phyloP scores from a whole-genome alignment of 2,888 invertebrate genomes.

The Agonopterix arenella region DNA sequence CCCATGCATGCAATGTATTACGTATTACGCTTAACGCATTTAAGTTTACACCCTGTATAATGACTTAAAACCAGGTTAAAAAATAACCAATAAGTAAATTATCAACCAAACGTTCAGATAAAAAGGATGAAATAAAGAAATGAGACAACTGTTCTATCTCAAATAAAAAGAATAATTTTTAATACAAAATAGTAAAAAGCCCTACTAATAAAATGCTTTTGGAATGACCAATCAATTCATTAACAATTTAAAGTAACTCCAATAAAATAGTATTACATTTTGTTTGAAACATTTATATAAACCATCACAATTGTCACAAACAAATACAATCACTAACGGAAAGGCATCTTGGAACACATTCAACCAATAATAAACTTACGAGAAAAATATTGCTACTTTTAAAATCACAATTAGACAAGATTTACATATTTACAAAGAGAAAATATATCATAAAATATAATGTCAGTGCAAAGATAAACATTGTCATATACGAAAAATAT shows the following conservation, averaged over 20 bases:
- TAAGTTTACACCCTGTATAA: too few species aligned
- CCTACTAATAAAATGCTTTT: constrained; percentile 7
- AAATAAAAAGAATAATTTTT: too few species aligned
- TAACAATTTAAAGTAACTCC: constrained; percentile 13
- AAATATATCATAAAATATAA: constrained; percentile 42
- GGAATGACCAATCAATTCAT: constrained; percentile 10
- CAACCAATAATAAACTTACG: constrained; percentile 6
- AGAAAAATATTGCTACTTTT: constrained; percentile 29
- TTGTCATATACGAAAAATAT: constrained; percentile 30
- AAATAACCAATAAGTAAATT: too few species aligned
- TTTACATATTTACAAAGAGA: constrained; percentile 57
- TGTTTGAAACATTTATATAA: background rate
- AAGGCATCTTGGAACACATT: constrained; percentile 6
- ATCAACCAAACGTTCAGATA: too few species aligned
- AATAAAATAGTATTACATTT: constrained; percentile 8
- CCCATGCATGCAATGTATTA: too few species aligned
- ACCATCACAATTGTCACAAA: constrained; percentile 12
- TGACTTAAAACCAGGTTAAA: too few species aligned
- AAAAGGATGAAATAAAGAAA: too few species aligned
- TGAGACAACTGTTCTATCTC: too few species aligned
- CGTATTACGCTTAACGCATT: too few species aligned
- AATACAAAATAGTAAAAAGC: background rate
- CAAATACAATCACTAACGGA: background rate
- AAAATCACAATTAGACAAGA: constrained; percentile 44
- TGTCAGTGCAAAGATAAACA: constrained; percentile 32